Base-by-base conservation (phyloP, 1,140 invertebrate species). In the Spodoptera frugiperda region DNA sequence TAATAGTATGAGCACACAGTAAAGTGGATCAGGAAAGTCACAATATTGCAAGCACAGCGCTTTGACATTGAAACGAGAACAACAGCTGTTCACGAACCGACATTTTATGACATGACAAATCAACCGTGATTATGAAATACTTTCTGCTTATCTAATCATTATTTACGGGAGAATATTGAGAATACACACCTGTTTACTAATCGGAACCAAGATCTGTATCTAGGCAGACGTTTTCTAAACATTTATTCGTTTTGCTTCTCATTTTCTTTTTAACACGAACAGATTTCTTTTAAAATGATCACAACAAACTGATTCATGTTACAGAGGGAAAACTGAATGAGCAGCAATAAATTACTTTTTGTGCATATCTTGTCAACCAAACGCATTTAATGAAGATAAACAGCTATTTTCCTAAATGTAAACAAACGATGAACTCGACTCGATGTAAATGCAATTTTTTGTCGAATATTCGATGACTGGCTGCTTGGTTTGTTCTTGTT, bases 61-160 rank as follows among this genome's bases (percentile, higher is more conserved):
- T 67, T 25, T 67, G 63, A 67, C 63, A 67, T 67, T 67, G 63
- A 67, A 49, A 49, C 11, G 39, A 46, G 59, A 63, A 12, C 10
- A 63, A 46, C 59, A 67, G 33, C 33, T 63, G 33, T 63, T 63
- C 30, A 39, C 33, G n/a, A 59, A 25, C 11, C 12, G 54, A 25
- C 25, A 25, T n/a, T 33, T 63, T 63, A 63, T 33, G 19, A 14
- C 44, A 48, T 25, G 21, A 12, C 19, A 25, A 48, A 48, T 48
- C 61, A 65, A 19, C 61, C 19, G 61, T 65, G 17, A 21, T 39
- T 19, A 48, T 44, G 39, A n/a, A 49, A 25, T 33, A 10, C 6
- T 67, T 39, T 61, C 57, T 25, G 17, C 46, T 61, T 65, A 65
- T 65, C 63, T 67, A 25, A 49, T 67, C 33, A 30, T 6, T 25